Evolutionary conservation across 1,140 invertebrate species (phyloP), one percentile per base, ranked within the genome.

Genomic region (Alviniconcha marisindica): DNA sequence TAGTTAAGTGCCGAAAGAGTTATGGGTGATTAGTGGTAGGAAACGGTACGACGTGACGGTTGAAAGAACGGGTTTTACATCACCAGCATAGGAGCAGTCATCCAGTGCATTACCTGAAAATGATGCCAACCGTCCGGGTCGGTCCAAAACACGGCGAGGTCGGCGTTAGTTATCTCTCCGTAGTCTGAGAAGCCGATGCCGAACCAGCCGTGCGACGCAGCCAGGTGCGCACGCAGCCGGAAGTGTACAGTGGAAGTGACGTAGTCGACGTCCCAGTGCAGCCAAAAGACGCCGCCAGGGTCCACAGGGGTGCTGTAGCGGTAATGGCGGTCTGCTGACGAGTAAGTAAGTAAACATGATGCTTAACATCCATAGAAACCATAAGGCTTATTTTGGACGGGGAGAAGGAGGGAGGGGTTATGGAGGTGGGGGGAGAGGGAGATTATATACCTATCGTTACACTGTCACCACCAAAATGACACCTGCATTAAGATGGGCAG

Each of bases 181-280:
- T 97, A 96, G 90, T 98, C 95, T 0, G 98, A 99, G 93, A 99
- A 99, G 48, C 98, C 98, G 12, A 93, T 84, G 0, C 87, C 91
- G 33, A 93, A 86, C 85, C 90, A 87, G 1, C 24, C 38, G 24
- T 66, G n/a, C 28, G 48, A 33, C 4, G 15, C 40, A 7, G 40
- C 40, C 44, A 56, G 51, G 21, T 77, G 77, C 28, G 77, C 84
- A 18, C 76, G 66, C 15, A 87, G 54, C 54, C 48, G 66, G 60
- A 87, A 77, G 38, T 77, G 0, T 1, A 85, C 82, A 33, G 54
- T 48, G 24, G 77, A 56, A 36, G 73, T 83, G 21, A n/a, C 21
- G 71, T 87, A 87, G 56, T 83, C 51, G 28, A 87, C 84, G 21
- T 79, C 77, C 84, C 82, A 84, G 44, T 60, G n/a, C 28, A 87